Base-by-base conservation (phyloP, 2,797 vertebrate species). In the Macropus fuliginosus region DNA sequence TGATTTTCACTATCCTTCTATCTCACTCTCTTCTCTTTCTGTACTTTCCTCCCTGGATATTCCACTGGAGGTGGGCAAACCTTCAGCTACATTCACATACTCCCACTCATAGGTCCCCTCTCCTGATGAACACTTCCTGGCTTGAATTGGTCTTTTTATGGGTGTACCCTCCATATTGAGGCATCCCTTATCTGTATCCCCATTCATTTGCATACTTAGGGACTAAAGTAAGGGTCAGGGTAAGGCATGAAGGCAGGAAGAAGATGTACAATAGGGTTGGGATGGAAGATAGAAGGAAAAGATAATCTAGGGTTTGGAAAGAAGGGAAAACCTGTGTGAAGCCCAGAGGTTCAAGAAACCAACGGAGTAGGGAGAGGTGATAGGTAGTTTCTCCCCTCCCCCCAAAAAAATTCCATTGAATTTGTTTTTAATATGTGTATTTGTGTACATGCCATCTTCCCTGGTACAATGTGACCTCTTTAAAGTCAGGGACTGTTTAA, bases 221-320 rank as follows among this genome's bases (percentile, higher is more conserved):
- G 74, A 50, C 74, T 50, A 46, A 87, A 66, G 62, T 66, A n/a
- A 87, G 21, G 8, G 24, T 87, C 24, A 87, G 21, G 40, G 21
- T 81, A 81, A 31, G 3, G 24, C 40, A 46, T 21, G 74, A 50
- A 46, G 24, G 24, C 74, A 96, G 94, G 92, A 96, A 87, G 90
- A 28, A n/a, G 66, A 5, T 55, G 46, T 94, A 81, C 74, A 91
- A 6, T 40, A 87, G n/a, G 59, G 5, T 18, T 92, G 95, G 94
- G 74, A 95, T 87, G 74, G 74, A 87, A 50, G 74, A 27, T 12
- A 28, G 24, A 87, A 0, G 21, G 74, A 46, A 50, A 87, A 87
- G 21, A 87, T 28, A 87, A 87, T 14, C 24, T 46, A 87, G 74
- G 40, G 9, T 27, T 50, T 10, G 40, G 74, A 27, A 87, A 40